These are phyloP conservation scores for Henricia sp. DNA, from an alignment of 53 echinoderm and acorn worm species.

Conservation along the genomic window DNA sequence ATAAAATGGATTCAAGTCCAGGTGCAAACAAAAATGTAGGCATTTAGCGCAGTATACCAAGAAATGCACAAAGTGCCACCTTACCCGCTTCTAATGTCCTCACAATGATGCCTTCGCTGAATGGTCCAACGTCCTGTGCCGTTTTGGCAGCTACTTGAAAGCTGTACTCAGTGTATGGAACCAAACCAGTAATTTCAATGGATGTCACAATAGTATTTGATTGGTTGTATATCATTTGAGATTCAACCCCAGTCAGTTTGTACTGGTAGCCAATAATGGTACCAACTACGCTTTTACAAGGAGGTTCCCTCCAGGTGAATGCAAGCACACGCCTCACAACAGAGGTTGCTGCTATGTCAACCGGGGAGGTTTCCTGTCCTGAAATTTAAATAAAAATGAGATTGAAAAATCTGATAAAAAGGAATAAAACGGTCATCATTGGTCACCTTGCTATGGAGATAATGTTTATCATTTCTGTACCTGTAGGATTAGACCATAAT, in stretches of 20 bases:
- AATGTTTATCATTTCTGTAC: no score
- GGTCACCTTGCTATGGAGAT: no score
- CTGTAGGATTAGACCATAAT: no score
- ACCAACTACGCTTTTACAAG: slow-evolving; percentile 21
- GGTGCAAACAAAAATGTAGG: background rate
- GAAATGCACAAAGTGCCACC: background rate
- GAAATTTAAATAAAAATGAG: no score
- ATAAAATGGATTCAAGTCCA: background rate
- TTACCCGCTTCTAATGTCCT: slow-evolving; percentile 15
- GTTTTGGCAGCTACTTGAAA: slow-evolving; percentile 57
- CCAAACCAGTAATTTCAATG: background rate
- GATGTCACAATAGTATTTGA: no score
- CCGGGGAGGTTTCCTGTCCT: background rate
- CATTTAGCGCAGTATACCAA: no score
- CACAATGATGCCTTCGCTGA: background rate
- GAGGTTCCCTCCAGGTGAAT: slow-evolving; percentile 41
- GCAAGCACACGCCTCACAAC: background rate
- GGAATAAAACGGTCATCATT: no score
- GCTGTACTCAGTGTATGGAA: slow-evolving; percentile 59
- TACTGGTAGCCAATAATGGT: slow-evolving; percentile 10
- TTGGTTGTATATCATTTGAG: background rate
- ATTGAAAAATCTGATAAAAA: no score
- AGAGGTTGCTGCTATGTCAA: background rate
- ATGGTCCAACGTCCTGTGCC: background rate
- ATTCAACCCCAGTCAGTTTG: background rate